Conservation (phyloP, 2,888 invertebrate genomes). For the Salticus scenicus region DNA sequence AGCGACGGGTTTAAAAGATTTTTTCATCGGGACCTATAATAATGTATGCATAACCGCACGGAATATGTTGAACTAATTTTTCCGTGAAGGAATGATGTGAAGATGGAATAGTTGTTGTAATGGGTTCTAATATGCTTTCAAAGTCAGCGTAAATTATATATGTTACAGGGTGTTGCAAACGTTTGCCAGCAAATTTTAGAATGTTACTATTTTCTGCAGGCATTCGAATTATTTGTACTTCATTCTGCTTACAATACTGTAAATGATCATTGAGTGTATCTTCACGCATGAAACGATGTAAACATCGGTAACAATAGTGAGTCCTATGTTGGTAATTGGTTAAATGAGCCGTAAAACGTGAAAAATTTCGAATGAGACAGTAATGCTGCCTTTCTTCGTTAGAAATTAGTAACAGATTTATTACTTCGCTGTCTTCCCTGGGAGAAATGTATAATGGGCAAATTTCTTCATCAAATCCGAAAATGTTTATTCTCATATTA, state of each 20-base stretch:
- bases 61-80: neutral
- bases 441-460: neutral
- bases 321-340: too few relatives aligned
- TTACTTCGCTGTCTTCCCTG: neutral
- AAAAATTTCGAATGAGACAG: too few relatives aligned
- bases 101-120: neutral
- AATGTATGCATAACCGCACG: slow-evolving; percentile 8
- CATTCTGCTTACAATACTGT: neutral
- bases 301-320: neutral
- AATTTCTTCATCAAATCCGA: neutral
- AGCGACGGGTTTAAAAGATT: neutral
- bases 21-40: slow-evolving; percentile 7
- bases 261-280: neutral
- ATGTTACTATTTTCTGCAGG: neutral
- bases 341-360: too few relatives aligned
- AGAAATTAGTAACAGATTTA: neutral
- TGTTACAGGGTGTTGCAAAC: neutral
- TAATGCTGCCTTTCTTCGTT: neutral
- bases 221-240: neutral
- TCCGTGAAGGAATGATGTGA: neutral
- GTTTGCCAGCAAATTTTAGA: neutral
- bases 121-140: neutral
- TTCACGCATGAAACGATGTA: neutral
- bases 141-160: neutral
- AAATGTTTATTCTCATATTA: slow-evolving; percentile 1